Evolutionary conservation across 1,140 invertebrate genomes (phyloP), one percentile per base, ranked within the genome.

Genomic region (Lasaia peninsularis): DNA sequence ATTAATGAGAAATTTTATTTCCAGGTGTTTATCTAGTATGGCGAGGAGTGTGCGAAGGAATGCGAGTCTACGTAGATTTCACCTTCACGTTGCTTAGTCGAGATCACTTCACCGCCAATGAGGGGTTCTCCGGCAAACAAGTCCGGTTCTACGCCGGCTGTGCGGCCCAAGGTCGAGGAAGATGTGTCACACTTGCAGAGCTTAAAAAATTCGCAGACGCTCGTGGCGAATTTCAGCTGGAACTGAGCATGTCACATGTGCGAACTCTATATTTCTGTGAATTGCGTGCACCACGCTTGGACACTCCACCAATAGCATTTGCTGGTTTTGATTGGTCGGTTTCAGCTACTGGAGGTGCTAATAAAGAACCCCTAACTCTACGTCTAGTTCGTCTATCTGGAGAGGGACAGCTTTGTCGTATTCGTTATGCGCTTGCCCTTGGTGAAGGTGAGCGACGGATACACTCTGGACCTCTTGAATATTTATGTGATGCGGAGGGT

Each of bases 311-410:
- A 28, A 86, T 86, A 62, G 84, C 80, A 4, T 87, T 87, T 63
- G 84, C 80, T 90, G 94, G 95, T 9, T 96, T 95, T 74, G 96
- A 97, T 67, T 97, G 96, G 96, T 95, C 95, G 64, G 84, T 97
- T 6, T 92, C 93, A 0, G 91, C 96, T 9, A 94, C 92, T 68
- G 94, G 94, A 0, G 89, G 92, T 18, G 60, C 50, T 40, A 93
- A 93, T 7, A 92, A 85, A 44, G 86, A 86, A 34, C 80, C 82
- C 3, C 93, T 75, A 88, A 91, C 63, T 80, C 55, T 95, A 8
- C 93, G 93, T 56, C 89, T 97, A 14, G 93, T 94, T 64, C 90
- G 95, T 35, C 91, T 95, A 52, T 96, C 95, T 2, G 95, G 94
- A 6, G 96, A 96, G 75, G 94, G 96, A 70, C 95, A 96, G 70